A percentile compares a stretch with the other conserved stretches of the same genome.
phyloP scores from a whole-genome alignment of 2,888 invertebrate genomes.

The Cantharis rustica region DNA sequence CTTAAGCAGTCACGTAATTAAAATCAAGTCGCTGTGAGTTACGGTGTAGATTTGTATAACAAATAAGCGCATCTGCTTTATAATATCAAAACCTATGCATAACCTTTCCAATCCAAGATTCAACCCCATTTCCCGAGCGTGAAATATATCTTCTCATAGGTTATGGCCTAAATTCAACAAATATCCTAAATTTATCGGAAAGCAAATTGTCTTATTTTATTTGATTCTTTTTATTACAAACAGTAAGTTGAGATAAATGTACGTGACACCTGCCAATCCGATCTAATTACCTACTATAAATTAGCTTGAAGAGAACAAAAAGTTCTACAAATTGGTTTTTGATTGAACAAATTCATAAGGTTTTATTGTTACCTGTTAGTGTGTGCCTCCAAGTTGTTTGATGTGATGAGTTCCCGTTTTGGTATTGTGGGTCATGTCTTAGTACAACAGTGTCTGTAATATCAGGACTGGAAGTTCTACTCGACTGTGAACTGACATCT shows the following conservation, averaged over 20 bases:
- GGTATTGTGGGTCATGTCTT: slow-evolving; percentile 49
- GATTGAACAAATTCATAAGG: not conserved
- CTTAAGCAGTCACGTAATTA: too few species aligned
- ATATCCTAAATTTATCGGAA: too few species aligned
- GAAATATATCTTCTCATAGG: too few species aligned
- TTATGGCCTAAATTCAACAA: too few species aligned
- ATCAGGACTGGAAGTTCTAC: slow-evolving; percentile 62
- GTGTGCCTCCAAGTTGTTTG: slow-evolving; percentile 47
- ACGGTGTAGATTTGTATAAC: too few species aligned
- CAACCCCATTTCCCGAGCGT: too few species aligned
- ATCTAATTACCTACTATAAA: not conserved
- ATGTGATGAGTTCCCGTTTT: slow-evolving; percentile 36
- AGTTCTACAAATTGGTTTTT: not conserved
- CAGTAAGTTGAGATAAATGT: not conserved
- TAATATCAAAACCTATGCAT: too few species aligned
- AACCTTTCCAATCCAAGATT: too few species aligned
- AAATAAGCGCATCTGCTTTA: too few species aligned
- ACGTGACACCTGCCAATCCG: not conserved
- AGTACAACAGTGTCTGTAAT: slow-evolving; percentile 50
- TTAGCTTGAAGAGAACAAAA: not conserved
- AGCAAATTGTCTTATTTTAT: too few species aligned
- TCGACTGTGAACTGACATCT: slow-evolving; percentile 60
- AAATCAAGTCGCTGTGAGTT: too few species aligned
- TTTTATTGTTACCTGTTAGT: slow-evolving; percentile 45
- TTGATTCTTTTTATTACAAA: too few species aligned